Evolutionary conservation across 2,113 vertebrate genomes (phyloP), one percentile per base, ranked within the genome.

Genomic region (Cyanoliseus patagonus): DNA sequence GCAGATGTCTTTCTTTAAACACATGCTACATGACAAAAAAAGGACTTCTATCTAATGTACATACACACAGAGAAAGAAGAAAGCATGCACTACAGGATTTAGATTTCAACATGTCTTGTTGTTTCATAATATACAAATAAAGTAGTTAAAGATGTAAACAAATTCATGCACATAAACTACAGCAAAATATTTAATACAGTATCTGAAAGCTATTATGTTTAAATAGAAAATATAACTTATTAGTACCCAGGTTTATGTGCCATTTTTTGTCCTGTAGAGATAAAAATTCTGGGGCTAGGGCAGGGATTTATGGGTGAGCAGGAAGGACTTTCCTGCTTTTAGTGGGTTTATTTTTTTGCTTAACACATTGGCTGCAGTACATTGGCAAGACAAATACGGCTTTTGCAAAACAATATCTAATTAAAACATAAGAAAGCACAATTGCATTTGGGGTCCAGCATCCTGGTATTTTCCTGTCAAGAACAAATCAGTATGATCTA

Each of bases 151-250:
- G 95, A 91, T 97, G 97, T 98, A 98, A 98, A 98, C 97, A 97
- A 94, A 95, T 94, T 97, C 97, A 97, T 97, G 97, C 97, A 97
- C 96, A 97, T 97, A 96, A 97, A 97, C 96, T 96, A 97, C 93
- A 97, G 95, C 97, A 97, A 97, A 97, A 97, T 94, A 76, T 96
- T 97, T 97, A 97, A 97, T 97, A 97, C 95, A 97, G 93, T 97
- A 96, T 97, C 94, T 97, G 96, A 97, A 95, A 96, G 96, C 97
- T 97, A 96, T 96, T 95, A 96, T 64, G 96, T 88, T 98, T 97
- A 98, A 98, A 98, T 97, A 98, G 98, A 98, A 96, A 96, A 96
- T 95, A 98, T 98, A 98, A 98, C 96, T 98, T 98, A 98, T 81
- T 95, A 95, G 93, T 97, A 96, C 94, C 97, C 92, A 95, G 83